Evolutionary conservation across 2,797 vertebrate species (phyloP).

Genomic region (Spea hammondii): DNA sequence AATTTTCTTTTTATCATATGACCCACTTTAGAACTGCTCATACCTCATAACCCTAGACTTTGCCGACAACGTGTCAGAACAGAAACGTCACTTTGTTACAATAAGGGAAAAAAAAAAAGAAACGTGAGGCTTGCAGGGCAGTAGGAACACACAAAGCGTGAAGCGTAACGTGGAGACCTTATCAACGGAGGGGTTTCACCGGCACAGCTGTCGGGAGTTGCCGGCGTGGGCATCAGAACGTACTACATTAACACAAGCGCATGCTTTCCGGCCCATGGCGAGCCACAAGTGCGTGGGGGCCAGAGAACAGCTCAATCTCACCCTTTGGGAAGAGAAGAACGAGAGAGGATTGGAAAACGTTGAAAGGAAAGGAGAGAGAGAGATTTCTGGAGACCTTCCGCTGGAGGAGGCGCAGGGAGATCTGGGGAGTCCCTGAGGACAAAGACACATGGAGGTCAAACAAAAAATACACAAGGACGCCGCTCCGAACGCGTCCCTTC

Average conservation of each 20-base stretch:
- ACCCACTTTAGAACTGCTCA: no score
- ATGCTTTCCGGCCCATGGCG: background rate
- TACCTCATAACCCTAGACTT: no score
- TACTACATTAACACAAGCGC: background rate
- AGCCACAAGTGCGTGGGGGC: background rate
- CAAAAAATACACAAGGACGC: conserved; percentile 47
- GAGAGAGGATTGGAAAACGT: conserved; percentile 88
- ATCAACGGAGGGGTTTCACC: no score
- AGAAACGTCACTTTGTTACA: no score
- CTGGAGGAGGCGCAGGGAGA: conserved; percentile 70
- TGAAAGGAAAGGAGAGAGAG: conserved; percentile 86
- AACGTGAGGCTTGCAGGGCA: no score
- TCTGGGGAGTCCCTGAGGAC: conserved; percentile 81
- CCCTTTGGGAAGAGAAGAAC: conserved; percentile 86
- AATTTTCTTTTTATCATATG: no score
- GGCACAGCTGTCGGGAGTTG: no score
- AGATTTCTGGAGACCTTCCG: conserved; percentile 86
- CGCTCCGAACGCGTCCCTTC: background rate
- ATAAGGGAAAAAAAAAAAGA: no score
- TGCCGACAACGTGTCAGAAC: no score
- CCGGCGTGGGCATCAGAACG: no score
- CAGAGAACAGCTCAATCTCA: conserved; percentile 49
- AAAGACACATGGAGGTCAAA: conserved; percentile 55
- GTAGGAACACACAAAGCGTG: no score
- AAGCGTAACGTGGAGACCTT: no score